Conservation (phyloP, 1,140 invertebrate genomes). For the Bemisia tabaci region DNA sequence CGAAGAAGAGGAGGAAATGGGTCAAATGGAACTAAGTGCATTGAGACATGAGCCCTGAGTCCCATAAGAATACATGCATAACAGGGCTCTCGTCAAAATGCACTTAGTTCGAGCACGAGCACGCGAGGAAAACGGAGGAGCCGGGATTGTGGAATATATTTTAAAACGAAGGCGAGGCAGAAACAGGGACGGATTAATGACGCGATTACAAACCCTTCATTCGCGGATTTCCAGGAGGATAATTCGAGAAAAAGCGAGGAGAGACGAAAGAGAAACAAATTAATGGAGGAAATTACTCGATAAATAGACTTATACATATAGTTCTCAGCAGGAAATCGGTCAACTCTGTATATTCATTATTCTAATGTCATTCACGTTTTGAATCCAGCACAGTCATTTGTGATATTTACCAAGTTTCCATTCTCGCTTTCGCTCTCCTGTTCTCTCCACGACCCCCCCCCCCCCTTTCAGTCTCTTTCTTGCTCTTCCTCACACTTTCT, state of each 20-base stretch:
- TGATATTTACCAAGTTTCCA: not conserved
- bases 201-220: no score
- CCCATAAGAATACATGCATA: no score
- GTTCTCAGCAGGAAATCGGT: not conserved
- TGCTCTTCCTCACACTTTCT: conserved; percentile 9
- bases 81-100: no score
- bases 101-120: no score
- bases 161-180: no score
- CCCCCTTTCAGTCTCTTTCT: conserved; percentile 1
- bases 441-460: not conserved
- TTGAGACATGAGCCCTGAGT: no score
- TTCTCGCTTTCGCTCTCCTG: not conserved
- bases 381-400: not conserved
- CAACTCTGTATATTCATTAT: not conserved
- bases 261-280: not conserved
- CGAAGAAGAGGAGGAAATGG: no score
- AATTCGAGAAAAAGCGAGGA: not conserved
- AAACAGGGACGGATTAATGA: no score
- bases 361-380: not conserved
- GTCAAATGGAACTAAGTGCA: no score
- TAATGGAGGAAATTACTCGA: not conserved
- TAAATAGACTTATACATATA: not conserved
- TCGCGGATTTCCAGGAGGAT: no score
- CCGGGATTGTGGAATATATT: no score
- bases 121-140: no score